Evolutionary conservation across 2,113 vertebrate species (phyloP), one percentile per base, ranked within the genome.

Genomic region (Chascanopsetta lugubris): DNA sequence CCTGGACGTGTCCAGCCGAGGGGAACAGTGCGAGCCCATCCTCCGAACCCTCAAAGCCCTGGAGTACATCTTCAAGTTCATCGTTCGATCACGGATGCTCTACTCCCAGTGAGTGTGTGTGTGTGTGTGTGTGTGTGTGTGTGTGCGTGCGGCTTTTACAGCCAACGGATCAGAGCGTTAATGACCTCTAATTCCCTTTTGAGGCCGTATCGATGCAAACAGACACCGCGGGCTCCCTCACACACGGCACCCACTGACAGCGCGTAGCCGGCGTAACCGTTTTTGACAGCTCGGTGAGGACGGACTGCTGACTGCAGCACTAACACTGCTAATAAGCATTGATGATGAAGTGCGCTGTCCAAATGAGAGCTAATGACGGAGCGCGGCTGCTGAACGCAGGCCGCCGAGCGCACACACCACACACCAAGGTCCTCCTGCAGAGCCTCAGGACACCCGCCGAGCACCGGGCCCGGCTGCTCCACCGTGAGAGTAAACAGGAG

Each of bases 21-120:
- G 97, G 27, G 96, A 98, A 87, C 94, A 95, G 42, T 99, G 97
- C 1, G 97, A 99, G 67, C 94, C 95, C 0, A 97, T 98, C 77
- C 81, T 98, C 8, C 93, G 97, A 46, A 98, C 97, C 1, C 92
- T 99, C 68, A 99, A 99, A 90, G 95, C 96, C 42, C 90, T 99
- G 26, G 97, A 99, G 85, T 99, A 99, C 77, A 95, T 98, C 83
- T 99, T 99, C 92, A 99, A 99, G 89, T 98, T 99, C 92, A 98
- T 99, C 59, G 96, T 99, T 57, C 94, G 97, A 68, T 99, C 97
- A 5, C 94, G 97, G 72, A 95, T 93, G 67, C 94, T 99, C 75
- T 99, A 97, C 90, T 97, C 96, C 61, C 96, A 98, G 97, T 98
- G 87, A 96, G 97, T 96, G 76, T 55, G 47, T 47, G 3, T 20